Evolutionary conservation across 1,140 invertebrate genomes (phyloP).

Genomic region (Drosophila auraria): DNA sequence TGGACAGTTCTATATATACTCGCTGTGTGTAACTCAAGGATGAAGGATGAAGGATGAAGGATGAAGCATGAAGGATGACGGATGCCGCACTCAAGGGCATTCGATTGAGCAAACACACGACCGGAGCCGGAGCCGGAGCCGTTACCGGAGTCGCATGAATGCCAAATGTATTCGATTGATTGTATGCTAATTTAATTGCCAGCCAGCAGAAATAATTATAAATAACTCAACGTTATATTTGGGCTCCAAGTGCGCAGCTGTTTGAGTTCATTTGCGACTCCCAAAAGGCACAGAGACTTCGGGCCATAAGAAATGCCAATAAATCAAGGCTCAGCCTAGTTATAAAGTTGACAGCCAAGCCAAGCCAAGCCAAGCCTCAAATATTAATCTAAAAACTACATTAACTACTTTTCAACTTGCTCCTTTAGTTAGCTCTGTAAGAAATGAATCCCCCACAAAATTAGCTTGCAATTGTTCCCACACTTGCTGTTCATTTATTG

Average conservation of each 20-base stretch:
- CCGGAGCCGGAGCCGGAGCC: background rate
- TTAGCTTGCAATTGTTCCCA: background rate
- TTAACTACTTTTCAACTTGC: too few species aligned
- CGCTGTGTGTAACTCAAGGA: background rate
- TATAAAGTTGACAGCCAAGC: too few species aligned
- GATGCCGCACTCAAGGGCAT: constrained; percentile 28
- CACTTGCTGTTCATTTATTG: constrained; percentile 3
- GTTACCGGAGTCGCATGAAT: constrained; percentile 25
- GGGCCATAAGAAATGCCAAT: too few species aligned
- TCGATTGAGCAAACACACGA: constrained; percentile 7
- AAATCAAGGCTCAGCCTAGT: background rate
- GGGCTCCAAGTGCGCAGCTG: constrained; percentile 8
- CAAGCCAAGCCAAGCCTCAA: too few species aligned
- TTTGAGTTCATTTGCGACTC: constrained; percentile 9
- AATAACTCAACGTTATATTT: constrained; percentile 30
- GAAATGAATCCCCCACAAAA: background rate
- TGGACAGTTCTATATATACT: constrained; percentile 21
- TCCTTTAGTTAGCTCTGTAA: too few species aligned
- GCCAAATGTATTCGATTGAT: constrained; percentile 51
- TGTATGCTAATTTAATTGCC: constrained; percentile 55
- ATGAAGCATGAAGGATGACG: constrained; percentile 18
- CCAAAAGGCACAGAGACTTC: too few species aligned
- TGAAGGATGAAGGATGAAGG: background rate
- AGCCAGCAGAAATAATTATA: constrained; percentile 50
- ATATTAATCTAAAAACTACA: too few species aligned